These are phyloP conservation scores for Loripinus fragilis DNA, from an alignment of 2,888 invertebrate species.

Conservation along the genomic window DNA sequence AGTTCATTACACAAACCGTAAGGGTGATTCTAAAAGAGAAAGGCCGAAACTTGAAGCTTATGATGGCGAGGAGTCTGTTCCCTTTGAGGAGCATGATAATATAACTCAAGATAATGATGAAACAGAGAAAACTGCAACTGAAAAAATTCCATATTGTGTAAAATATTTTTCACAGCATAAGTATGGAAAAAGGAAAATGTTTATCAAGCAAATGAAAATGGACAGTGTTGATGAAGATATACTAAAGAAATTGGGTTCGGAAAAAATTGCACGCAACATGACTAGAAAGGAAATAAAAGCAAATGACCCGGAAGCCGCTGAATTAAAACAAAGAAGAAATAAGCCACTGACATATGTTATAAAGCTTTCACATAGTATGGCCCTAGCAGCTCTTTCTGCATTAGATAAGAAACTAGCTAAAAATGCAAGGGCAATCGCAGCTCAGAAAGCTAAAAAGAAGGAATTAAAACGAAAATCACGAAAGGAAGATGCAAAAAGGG, in stretches of 20 bases:
- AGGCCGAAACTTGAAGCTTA: neutral
- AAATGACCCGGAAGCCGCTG: neutral
- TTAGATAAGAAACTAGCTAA: conserved; percentile 53
- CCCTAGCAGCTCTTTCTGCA: conserved; percentile 65
- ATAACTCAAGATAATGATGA: conserved; percentile 49
- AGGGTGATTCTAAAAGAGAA: conserved; percentile 16
- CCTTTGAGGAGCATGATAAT: neutral
- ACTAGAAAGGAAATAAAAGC: conserved; percentile 6
- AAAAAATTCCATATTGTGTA: conserved; percentile 51
- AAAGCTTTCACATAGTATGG: conserved; percentile 67
- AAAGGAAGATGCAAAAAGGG: neutral
- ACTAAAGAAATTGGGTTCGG: conserved; percentile 73
- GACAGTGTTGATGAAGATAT: conserved; percentile 67
- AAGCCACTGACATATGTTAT: conserved; percentile 21
- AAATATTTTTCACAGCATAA: conserved; percentile 57
- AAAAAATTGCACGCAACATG: conserved; percentile 42
- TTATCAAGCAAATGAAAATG: conserved; percentile 62
- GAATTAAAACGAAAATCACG: conserved; percentile 22
- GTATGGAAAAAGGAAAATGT: conserved; percentile 56
- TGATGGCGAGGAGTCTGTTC: conserved; percentile 29
- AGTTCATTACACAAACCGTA: conserved; percentile 58
- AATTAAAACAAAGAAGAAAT: conserved; percentile 30
- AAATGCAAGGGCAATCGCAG: conserved; percentile 36
- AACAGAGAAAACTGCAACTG: conserved; percentile 29
- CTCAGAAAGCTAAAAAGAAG: conserved; percentile 30